Conservation (phyloP, 2,797 vertebrate genomes). For the Emydoidea blandingii region DNA sequence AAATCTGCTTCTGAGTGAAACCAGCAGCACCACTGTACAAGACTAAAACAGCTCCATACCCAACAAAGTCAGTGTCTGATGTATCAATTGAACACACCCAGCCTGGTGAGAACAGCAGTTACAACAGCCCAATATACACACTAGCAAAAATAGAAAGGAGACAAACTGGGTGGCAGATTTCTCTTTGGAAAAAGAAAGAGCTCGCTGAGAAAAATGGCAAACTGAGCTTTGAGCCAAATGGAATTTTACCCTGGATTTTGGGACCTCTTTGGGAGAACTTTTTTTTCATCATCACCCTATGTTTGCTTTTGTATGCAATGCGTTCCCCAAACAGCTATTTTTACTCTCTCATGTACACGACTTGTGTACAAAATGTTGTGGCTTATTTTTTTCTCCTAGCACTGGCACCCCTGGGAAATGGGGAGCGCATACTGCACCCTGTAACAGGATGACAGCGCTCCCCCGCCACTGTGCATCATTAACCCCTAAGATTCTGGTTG, state of each 20-base stretch:
- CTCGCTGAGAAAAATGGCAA: constrained; percentile 24
- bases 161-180: background rate
- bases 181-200: constrained; percentile 16
- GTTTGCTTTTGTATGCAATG: background rate
- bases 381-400: background rate
- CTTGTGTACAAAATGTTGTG: fast-evolving
- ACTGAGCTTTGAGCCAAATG: background rate
- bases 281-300: background rate
- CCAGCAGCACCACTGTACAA: fast-evolving
- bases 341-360: fast-evolving
- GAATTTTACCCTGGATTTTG: constrained; percentile 22
- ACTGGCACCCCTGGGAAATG: background rate
- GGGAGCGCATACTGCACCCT: background rate
- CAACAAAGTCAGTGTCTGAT: background rate
- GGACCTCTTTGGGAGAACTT: background rate
- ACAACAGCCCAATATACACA: background rate
- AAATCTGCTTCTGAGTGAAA: constrained; percentile 42
- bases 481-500: background rate
- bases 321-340: background rate
- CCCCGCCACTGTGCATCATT: background rate
- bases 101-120: background rate
- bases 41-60: background rate
- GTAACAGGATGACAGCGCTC: fast-evolving
- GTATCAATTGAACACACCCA: background rate
- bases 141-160: constrained; percentile 13